Base-by-base conservation (phyloP, 1,140 invertebrate species). In the Drosophila carrolli region DNA sequence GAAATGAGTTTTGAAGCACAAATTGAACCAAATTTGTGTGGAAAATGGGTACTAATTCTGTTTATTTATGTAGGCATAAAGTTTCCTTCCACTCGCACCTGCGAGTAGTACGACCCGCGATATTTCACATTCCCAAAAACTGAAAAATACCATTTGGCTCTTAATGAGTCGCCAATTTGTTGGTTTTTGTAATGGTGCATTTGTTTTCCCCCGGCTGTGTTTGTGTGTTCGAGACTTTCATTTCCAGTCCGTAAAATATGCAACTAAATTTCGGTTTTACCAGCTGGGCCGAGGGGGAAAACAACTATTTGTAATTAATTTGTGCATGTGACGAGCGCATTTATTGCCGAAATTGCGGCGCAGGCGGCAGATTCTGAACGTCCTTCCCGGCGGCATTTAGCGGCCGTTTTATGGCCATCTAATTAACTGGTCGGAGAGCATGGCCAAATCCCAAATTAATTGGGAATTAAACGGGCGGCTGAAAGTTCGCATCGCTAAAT, bases 371-470 rank as follows among this genome's bases (percentile, higher is more conserved):
- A 44, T 57, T 71, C 29, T 37, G 38, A 5, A 1, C 2, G 32
- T 40, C 3, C 13, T 2, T 10, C 41, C 14, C 19, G 35, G 9
- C 40, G 16, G 47, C 40, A 73, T 73, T 73, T 60, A 73, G 62
- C 62, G 72, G 48, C 61, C 61, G 50, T 53, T 75, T 76, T 68
- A 76, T 76, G 62, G 73, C 62, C 32, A 35, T 60, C 63, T 76
- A 76, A 76, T 76, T 76, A 77, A 68, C 73, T 76, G 61, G 73
- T 50, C 61, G 73, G 48, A 48, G 55, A 53, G 72, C 60, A 10
- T 50, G 67, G 67, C 51, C 55, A 88, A 86, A 86, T 88, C 83
- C 84, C 63, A 83, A 86, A 86, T 86, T 88, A 86, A 86, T 86
- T 86, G 79, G 83, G 83, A 89, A 86, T 86, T 86, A 86, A 71